These are phyloP conservation scores for Sebastiscus albofasciatus DNA, from an alignment of 2,797 vertebrate genomes.

Conservation along the genomic window DNA sequence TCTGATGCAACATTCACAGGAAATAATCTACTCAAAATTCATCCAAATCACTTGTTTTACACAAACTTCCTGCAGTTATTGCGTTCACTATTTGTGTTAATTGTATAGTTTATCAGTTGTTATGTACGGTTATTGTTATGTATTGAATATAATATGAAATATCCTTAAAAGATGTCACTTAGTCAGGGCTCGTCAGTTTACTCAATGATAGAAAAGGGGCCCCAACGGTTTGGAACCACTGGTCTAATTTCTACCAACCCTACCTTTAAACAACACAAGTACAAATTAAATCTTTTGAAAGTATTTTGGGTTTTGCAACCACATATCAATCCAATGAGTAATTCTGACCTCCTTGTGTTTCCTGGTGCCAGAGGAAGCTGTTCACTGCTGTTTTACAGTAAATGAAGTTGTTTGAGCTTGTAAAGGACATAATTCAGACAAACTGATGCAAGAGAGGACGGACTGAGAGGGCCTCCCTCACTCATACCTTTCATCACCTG, in stretches of 20 bases:
- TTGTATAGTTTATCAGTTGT: too few relatives aligned
- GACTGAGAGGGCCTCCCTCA: conserved; percentile 34
- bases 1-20: too few relatives aligned
- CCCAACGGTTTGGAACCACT: too few relatives aligned
- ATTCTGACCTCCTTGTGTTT: background rate
- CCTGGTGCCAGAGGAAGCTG: background rate
- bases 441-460: conserved; percentile 18
- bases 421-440: conserved; percentile 27
- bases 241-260: too few relatives aligned
- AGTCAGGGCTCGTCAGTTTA: too few relatives aligned
- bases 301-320: background rate
- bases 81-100: accelerated
- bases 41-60: too few relatives aligned
- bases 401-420: conserved; percentile 2
- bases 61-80: too few relatives aligned
- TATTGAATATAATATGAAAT: too few relatives aligned
- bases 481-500: conserved; percentile 73
- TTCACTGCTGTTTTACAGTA: background rate
- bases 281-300: background rate
- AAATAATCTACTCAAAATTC: too few relatives aligned
- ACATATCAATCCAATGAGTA: background rate
- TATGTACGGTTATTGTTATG: too few relatives aligned
- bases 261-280: background rate
- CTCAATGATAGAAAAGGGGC: too few relatives aligned
- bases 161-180: too few relatives aligned